Conservation (phyloP, 2,113 vertebrate species). For the Eolophus roseicapilla region DNA sequence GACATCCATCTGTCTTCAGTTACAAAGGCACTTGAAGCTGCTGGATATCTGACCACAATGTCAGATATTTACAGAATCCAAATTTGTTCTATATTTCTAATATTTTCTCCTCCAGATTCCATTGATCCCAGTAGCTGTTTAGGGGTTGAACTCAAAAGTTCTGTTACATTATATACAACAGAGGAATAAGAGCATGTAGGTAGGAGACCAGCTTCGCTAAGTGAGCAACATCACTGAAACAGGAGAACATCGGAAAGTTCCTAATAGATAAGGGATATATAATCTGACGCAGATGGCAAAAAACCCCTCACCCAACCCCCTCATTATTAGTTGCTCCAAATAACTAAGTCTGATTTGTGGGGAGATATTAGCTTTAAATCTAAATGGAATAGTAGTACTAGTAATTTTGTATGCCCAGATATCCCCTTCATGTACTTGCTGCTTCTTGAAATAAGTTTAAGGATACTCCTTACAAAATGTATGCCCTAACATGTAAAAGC, state of each 20-base stretch:
- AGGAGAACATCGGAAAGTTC: slow-evolving; percentile 11
- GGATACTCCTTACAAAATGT: neutral
- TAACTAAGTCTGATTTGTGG: slow-evolving; percentile 2
- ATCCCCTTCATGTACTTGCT: neutral
- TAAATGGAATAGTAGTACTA: neutral
- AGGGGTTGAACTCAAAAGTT: neutral
- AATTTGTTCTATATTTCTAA: neutral
- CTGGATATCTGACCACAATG: neutral
- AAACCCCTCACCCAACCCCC: neutral
- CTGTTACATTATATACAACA: neutral
- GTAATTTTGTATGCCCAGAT: neutral
- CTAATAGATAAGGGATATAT: neutral
- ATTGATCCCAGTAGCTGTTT: neutral
- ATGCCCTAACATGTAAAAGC: neutral
- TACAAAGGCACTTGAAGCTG: neutral
- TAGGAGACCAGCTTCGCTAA: neutral
- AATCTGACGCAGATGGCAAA: neutral
- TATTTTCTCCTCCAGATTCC: neutral
- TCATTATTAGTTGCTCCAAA: slow-evolving; percentile 52
- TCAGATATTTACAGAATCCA: neutral
- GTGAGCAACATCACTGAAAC: slow-evolving; percentile 21
- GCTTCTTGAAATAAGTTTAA: neutral
- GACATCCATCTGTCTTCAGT: neutral
- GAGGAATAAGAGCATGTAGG: neutral
- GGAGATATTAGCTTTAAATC: neutral